These are phyloP conservation scores for Tapirus terrestris DNA, from an alignment of 2,113 vertebrate genomes.

Conservation along the genomic window DNA sequence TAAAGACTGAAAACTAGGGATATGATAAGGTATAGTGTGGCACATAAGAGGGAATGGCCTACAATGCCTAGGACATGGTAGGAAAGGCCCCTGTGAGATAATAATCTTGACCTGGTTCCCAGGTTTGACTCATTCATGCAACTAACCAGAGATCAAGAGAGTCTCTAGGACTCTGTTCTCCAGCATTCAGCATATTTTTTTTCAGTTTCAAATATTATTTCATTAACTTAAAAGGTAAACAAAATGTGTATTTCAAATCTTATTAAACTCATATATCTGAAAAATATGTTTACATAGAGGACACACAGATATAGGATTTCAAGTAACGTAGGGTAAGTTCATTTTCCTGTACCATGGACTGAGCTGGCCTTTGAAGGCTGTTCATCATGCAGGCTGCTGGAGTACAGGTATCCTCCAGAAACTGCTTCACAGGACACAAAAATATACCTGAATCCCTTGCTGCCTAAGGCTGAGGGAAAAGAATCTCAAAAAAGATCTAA, in stretches of 20 bases:
- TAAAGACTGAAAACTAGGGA: background rate
- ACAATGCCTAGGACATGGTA: background rate
- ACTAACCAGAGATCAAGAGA: background rate
- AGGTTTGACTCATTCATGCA: background rate
- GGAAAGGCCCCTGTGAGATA: background rate
- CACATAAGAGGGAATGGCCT: fast-evolving
- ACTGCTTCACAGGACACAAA: background rate
- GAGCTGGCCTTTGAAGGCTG: background rate
- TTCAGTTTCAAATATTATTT: slow-evolving; percentile 71
- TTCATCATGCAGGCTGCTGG: background rate
- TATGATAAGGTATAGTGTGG: background rate
- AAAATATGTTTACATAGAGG: slow-evolving; percentile 25
- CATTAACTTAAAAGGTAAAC: slow-evolving; percentile 58
- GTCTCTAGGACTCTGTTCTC: background rate
- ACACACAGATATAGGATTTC: slow-evolving; percentile 57
- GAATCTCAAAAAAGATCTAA: background rate
- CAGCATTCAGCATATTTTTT: background rate
- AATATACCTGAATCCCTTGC: background rate
- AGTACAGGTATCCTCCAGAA: background rate
- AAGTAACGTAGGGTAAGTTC: slow-evolving; percentile 45
- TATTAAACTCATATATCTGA: background rate
- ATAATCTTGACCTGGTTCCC: background rate
- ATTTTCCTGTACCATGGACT: background rate
- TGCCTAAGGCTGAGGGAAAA: background rate
- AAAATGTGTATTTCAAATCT: slow-evolving; percentile 59